Base-by-base conservation (phyloP, 2,888 invertebrate genomes). In the Pachymerium ferrugineum region DNA sequence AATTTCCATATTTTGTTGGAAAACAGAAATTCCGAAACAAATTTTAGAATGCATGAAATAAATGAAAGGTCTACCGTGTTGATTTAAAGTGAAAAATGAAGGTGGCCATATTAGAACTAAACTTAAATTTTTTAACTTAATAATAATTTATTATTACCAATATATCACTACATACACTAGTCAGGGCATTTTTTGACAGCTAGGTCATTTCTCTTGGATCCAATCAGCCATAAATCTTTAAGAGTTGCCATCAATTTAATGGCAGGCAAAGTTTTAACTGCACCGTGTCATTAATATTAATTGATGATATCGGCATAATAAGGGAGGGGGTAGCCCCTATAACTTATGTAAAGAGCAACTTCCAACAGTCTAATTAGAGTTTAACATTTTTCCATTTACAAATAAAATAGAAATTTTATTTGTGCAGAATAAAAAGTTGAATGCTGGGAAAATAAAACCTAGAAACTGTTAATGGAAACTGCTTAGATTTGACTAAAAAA, bases 161-260 rank as follows among this genome's bases (percentile, higher is more conserved):
- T 47, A 16, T 22, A 47, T 47, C 47, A 47, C 19, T 47, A 22
- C 47, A 47, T 10, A 16, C 47, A 47, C 47, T 19, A 47, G n/a
- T n/a, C 47, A 5, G 8, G 5, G 4, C 3, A 3, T 16, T 47
- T 47, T 47, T 47, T 47, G 47, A 47, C 47, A 47, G 47, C 47
- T 47, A 16, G 47, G 47, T 47, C 47, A 47, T 47, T 47, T 47
- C 47, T 47, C 47, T 38, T 22, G 47, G 47, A 47, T 47, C 47
- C 47, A 47, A 47, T 47, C 47, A 47, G 47, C 47, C 47, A 47
- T 47, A 47, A 47, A 47, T 47, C 47, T 16, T 47, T 47, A 47
- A 22, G 47, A 47, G 47, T 47, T 47, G 47, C 47, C 47, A 47
- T 47, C 47, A 47, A 47, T 47, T 47, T 47, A 47, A 47, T 47